phyloP scores from a whole-genome alignment of 23 tunicate species.

The Halocynthia roretzi region DNA sequence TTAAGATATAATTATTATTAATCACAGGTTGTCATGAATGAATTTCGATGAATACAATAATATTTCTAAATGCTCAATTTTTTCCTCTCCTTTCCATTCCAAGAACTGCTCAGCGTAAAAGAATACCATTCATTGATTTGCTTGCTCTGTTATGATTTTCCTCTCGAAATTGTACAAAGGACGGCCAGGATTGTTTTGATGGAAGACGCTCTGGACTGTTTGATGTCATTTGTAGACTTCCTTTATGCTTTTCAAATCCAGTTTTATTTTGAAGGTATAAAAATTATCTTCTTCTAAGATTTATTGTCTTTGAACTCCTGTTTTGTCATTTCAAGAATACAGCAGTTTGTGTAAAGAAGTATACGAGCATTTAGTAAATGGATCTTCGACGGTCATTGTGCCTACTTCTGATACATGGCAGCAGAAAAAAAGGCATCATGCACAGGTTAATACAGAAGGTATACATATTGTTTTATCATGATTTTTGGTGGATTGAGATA shows the following conservation, averaged over 20 bases:
- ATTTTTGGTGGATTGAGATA: too few relatives aligned
- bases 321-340: slow-evolving; percentile 26
- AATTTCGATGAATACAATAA: not conserved
- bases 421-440: slow-evolving; percentile 5
- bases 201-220: slow-evolving; percentile 90
- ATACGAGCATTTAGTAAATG: slow-evolving; percentile 51
- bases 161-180: slow-evolving; percentile 75
- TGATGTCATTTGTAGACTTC: slow-evolving; percentile 83
- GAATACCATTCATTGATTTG: slow-evolving; percentile 85
- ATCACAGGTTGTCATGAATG: not conserved
- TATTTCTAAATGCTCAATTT: not conserved
- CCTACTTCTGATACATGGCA: slow-evolving; percentile 77
- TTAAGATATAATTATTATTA: not conserved
- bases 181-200: slow-evolving; percentile 75
- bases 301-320: too few relatives aligned
- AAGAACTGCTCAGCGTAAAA: slow-evolving; percentile 74
- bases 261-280: slow-evolving; percentile 70
- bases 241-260: slow-evolving; percentile 91
- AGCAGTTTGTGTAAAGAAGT: slow-evolving; percentile 59
- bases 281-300: too few relatives aligned
- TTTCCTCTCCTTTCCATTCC: not conserved
- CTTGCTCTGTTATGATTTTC: slow-evolving; percentile 81
- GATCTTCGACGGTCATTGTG: slow-evolving; percentile 55
- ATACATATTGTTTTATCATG: too few relatives aligned
- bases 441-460: slow-evolving; percentile 7